phyloP scores from a whole-genome alignment of 2,113 vertebrate genomes.

The Rhizomys pruinosus region DNA sequence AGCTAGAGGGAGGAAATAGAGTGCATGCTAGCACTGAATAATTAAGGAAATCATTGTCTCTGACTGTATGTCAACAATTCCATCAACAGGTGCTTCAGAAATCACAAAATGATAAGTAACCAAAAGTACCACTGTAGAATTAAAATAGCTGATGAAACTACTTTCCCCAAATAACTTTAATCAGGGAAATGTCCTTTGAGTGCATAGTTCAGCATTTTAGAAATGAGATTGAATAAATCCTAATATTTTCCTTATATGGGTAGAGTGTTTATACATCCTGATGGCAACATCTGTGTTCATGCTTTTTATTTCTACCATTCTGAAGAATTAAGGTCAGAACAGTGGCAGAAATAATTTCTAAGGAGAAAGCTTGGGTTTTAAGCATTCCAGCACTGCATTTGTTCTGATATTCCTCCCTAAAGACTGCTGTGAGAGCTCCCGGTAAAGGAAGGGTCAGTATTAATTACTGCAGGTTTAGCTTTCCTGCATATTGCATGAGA shows the following conservation, averaged over 20 bases:
- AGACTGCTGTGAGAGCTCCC: not conserved
- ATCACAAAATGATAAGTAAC: not conserved
- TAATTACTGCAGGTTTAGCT: constrained; percentile 62
- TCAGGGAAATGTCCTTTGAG: not conserved
- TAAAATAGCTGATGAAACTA: not conserved
- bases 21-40: not conserved
- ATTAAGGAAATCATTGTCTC: not conserved
- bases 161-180: constrained; percentile 20
- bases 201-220: not conserved
- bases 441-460: constrained; percentile 62
- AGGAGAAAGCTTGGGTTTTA: constrained; percentile 19
- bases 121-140: not conserved
- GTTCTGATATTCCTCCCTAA: constrained; percentile 46
- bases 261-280: not conserved
- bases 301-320: constrained; percentile 7
- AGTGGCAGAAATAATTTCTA: constrained; percentile 24
- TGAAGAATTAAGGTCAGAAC: constrained; percentile 24
- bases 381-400: constrained; percentile 7
- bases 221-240: constrained; percentile 21
- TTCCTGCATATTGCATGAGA: constrained; percentile 60
- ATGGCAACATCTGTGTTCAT: not conserved
- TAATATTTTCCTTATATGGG: not conserved
- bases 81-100: not conserved
- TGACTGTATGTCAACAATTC: not conserved
- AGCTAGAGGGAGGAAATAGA: not conserved